A percentile compares a stretch with the other conserved stretches of the same genome.
These are phyloP conservation scores for Carapus acus DNA, from an alignment of 2,797 vertebrate genomes.

Conservation along the genomic window DNA sequence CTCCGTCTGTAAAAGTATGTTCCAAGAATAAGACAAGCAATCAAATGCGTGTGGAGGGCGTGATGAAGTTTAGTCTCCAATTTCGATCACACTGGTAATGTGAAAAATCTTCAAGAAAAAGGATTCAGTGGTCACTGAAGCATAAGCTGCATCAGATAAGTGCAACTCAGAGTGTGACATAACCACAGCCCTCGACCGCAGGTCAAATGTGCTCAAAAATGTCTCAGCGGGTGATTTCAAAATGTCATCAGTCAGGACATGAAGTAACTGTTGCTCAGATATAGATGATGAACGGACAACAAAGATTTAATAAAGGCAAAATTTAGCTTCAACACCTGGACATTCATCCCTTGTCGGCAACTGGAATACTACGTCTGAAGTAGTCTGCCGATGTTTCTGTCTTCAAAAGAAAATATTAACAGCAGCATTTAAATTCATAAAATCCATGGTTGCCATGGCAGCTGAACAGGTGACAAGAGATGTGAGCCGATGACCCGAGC, in stretches of 20 bases:
- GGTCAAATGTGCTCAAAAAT: not conserved
- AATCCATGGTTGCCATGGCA: slow-evolving; percentile 50
- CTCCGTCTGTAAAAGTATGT: too few relatives aligned
- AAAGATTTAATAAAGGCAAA: not conserved
- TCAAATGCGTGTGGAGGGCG: too few relatives aligned
- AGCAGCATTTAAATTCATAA: slow-evolving; percentile 45
- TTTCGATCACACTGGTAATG: too few relatives aligned
- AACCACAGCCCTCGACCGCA: not conserved
- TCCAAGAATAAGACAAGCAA: too few relatives aligned
- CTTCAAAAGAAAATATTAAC: not conserved
- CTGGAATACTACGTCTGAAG: slow-evolving; percentile 24
- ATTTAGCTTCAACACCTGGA: slow-evolving; percentile 1
- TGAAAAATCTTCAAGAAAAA: too few relatives aligned
- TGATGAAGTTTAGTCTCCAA: too few relatives aligned
- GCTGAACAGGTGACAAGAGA: slow-evolving; percentile 54
- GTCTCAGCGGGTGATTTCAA: too few relatives aligned
- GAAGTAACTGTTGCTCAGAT: not conserved
- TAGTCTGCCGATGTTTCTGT: not conserved
- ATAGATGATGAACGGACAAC: too few relatives aligned
- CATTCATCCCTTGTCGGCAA: not conserved
- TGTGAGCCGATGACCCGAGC: slow-evolving; percentile 21
- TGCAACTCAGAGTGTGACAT: too few relatives aligned
- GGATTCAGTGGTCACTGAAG: too few relatives aligned
- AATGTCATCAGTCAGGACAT: not conserved
- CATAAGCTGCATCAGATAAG: too few relatives aligned